Evolutionary conservation across 92 coral and sea anemone species (phyloP).

Genomic region (Ricordea florida): DNA sequence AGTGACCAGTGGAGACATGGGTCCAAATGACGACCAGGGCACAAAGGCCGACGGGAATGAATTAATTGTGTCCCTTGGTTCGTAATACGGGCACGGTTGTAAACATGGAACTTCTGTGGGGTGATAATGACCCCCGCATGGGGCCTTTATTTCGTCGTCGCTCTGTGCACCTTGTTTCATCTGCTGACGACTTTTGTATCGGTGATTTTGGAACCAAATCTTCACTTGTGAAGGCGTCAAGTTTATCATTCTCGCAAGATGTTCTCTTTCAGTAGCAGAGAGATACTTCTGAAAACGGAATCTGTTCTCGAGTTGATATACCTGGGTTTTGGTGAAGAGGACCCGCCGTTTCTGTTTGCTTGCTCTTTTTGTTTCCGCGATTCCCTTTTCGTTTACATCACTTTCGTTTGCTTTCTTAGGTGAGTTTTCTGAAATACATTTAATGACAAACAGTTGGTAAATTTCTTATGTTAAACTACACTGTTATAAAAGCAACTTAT

Average conservation of each 20-base stretch:
- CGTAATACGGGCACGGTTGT: slow-evolving; percentile 41
- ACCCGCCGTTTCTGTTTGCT: slow-evolving; percentile 85
- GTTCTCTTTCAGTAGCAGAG: slow-evolving; percentile 95
- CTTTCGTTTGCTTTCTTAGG: neutral
- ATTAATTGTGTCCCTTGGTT: slow-evolving; percentile 23
- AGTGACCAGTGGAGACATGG: neutral
- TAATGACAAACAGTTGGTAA: neutral
- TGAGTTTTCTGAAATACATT: neutral
- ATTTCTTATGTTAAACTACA: too few relatives aligned
- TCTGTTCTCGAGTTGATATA: slow-evolving; percentile 90
- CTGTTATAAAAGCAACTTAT: too few relatives aligned
- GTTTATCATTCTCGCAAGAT: slow-evolving; percentile 93
- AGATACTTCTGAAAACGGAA: slow-evolving; percentile 95
- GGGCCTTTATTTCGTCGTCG: slow-evolving; percentile 19
- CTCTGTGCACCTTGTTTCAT: slow-evolving; percentile 50
- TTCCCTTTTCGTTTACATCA: slow-evolving; percentile 11
- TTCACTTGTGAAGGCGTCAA: slow-evolving; percentile 96
- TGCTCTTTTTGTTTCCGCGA: slow-evolving; percentile 1
- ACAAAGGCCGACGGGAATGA: slow-evolving; percentile 22
- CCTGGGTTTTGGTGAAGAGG: slow-evolving; percentile 91
- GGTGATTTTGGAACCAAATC: slow-evolving; percentile 99
- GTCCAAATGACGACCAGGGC: slow-evolving; percentile 22
- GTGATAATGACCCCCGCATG: slow-evolving; percentile 38
- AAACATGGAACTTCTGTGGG: slow-evolving; percentile 30
- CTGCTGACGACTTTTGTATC: slow-evolving; percentile 92